Conservation (phyloP, 2,113 vertebrate species). For the Trichomycterus rosablanca region DNA sequence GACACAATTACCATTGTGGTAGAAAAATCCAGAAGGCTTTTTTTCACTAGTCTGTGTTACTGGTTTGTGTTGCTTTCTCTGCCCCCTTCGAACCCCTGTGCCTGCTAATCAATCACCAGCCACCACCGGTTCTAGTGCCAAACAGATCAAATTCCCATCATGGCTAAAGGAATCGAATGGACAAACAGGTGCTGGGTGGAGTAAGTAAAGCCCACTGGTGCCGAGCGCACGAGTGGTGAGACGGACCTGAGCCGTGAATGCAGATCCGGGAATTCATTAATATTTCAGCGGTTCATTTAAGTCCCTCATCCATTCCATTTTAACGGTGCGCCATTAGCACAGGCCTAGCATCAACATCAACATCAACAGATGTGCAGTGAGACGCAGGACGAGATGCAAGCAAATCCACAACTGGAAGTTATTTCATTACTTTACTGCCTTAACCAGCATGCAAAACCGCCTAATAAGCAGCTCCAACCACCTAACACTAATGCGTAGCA, state of each 20-base stretch:
- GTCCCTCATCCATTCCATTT: constrained; percentile 1
- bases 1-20: no score
- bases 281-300: constrained; percentile 5
- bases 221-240: not conserved
- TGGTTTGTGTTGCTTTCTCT: no score
- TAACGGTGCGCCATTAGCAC: not conserved
- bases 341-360: no score
- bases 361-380: not conserved
- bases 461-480: no score
- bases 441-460: no score
- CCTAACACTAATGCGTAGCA: no score
- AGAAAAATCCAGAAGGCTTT: no score
- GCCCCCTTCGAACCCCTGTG: not conserved
- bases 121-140: not conserved
- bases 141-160: not conserved
- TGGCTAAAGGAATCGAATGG: not conserved
- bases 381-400: not conserved
- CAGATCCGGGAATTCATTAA: constrained; percentile 4
- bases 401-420: not conserved
- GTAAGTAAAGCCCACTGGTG: not conserved
- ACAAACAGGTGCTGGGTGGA: not conserved
- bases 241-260: not conserved
- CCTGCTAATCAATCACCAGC: constrained; percentile 7
- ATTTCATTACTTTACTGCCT: no score
- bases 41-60: no score